Percentiles rank a stretch among this genome's conserved stretches.
Conservation (phyloP, 1,140 invertebrate species). For the Bombus haemorrhoidalis region DNA sequence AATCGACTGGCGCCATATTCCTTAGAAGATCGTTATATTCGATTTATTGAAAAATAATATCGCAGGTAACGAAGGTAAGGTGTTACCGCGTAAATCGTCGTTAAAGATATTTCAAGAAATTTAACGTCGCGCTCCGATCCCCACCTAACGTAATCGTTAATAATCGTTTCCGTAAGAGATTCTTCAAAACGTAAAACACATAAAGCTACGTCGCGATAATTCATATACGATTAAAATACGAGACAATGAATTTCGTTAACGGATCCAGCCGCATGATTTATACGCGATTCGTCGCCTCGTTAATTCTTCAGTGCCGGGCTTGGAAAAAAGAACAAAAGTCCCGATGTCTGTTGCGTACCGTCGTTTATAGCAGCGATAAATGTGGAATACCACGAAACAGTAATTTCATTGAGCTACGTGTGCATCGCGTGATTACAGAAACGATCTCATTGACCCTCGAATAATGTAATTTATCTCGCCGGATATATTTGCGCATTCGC, state of each 20-base stretch:
- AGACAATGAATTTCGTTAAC: not conserved
- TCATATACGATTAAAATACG: not conserved
- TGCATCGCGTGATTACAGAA: slow-evolving; percentile 24
- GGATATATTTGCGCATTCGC: not conserved
- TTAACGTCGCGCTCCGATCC: not conserved
- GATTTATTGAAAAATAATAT: no score
- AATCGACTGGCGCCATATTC: no score
- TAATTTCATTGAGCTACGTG: slow-evolving; percentile 28
- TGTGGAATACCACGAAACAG: slow-evolving; percentile 42
- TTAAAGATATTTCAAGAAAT: not conserved
- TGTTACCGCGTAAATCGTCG: no score
- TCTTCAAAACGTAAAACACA: not conserved
- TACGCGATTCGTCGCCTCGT: slow-evolving; percentile 23
- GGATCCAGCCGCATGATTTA: slow-evolving; percentile 16
- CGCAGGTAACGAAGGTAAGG: rapidly evolving
- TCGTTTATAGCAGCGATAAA: slow-evolving; percentile 50
- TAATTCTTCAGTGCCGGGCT: not conserved
- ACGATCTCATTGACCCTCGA: slow-evolving; percentile 45
- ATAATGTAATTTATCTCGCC: slow-evolving; percentile 40
- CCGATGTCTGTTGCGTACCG: not conserved
- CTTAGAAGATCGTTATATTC: no score
- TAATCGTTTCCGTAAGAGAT: not conserved
- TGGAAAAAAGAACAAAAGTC: not conserved
- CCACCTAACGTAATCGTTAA: rapidly evolving
- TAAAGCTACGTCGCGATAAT: not conserved